Base-by-base conservation (phyloP, 2,797 vertebrate genomes). In the Peromyscus aztecus region DNA sequence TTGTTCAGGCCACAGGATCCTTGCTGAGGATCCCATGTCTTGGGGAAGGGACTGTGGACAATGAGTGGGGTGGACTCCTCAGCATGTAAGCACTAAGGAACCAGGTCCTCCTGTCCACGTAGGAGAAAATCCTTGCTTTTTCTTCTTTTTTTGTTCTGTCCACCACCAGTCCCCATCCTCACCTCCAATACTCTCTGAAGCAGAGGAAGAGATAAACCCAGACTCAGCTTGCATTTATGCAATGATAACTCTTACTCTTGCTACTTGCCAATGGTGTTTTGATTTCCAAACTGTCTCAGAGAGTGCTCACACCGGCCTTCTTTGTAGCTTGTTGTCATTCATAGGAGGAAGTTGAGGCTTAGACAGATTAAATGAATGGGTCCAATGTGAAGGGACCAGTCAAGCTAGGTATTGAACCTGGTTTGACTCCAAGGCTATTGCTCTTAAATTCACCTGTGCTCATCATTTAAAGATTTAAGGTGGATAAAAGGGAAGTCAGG, bases 41-140 rank as follows among this genome's bases (percentile, higher is more conserved):
- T 4, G 1, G 57, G 43, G 23, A 31, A 23, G 84, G 63, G 43
- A 63, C 55, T 3, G 57, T 8, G n/a, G 59, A 78, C 81, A 65
- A 24, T 34, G 77, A 49, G 3, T 49, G 19, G 10, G 29, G 17
- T 7, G 9, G 23, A 31, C 10, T 87, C 61, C 83, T 83, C 49
- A n/a, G 34, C 16, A n/a, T 0, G 0, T 1, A 17, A 9, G 16
- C 0, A 1, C 6, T 1, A 37, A 52, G 27, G 49, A 14, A 29
- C 11, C 1, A 2, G 1, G 16, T 1, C 52, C 40, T 87, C 52
- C 49, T 31, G 9, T 78, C 0, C 19, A 61, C 6, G 10, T 6
- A 75, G 84, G 46, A 59, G 19, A 46, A 40, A 4, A 4, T 59
- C 63, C 16, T 59, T 34, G 24, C 37, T 52, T 89, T 83, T 9